Evolutionary conservation across 2,113 vertebrate genomes (phyloP).

Genomic region (Cebidichthys violaceus): DNA sequence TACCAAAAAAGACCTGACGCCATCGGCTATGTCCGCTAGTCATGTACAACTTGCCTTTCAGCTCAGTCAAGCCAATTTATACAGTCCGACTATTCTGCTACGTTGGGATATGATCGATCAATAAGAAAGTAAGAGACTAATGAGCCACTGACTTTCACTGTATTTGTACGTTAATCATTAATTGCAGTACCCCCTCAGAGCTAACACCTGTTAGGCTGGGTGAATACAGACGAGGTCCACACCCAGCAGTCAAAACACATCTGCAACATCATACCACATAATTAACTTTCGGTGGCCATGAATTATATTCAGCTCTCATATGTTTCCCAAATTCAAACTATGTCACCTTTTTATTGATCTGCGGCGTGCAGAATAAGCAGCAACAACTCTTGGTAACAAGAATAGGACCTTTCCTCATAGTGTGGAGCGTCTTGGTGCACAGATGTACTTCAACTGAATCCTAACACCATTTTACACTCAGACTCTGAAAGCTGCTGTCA

Average conservation of each 20-base stretch:
- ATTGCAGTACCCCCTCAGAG: background rate
- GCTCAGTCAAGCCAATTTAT: background rate
- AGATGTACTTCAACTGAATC: slow-evolving; percentile 73
- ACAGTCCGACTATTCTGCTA: background rate
- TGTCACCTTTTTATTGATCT: slow-evolving; percentile 47
- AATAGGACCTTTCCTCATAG: slow-evolving; percentile 49
- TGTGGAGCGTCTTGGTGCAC: slow-evolving; percentile 65
- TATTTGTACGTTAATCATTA: slow-evolving; percentile 4
- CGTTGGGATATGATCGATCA: background rate
- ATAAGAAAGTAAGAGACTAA: slow-evolving; percentile 4
- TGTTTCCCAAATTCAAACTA: slow-evolving; percentile 48
- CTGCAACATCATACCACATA: slow-evolving; percentile 9
- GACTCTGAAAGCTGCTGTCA: slow-evolving; percentile 77
- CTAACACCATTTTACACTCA: slow-evolving; percentile 75
- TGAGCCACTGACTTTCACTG: background rate
- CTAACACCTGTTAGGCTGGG: slow-evolving; percentile 33
- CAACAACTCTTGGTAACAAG: slow-evolving; percentile 29
- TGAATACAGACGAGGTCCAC: slow-evolving; percentile 29
- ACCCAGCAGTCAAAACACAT: slow-evolving; percentile 15
- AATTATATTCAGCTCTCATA: slow-evolving; percentile 50
- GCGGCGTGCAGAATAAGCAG: slow-evolving; percentile 39
- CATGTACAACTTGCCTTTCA: background rate
- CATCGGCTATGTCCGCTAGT: background rate
- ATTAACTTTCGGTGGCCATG: slow-evolving; percentile 19
- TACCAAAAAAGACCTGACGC: background rate